Base-by-base conservation (phyloP, 2,113 vertebrate genomes). In the Trochalopteron elliotii region DNA sequence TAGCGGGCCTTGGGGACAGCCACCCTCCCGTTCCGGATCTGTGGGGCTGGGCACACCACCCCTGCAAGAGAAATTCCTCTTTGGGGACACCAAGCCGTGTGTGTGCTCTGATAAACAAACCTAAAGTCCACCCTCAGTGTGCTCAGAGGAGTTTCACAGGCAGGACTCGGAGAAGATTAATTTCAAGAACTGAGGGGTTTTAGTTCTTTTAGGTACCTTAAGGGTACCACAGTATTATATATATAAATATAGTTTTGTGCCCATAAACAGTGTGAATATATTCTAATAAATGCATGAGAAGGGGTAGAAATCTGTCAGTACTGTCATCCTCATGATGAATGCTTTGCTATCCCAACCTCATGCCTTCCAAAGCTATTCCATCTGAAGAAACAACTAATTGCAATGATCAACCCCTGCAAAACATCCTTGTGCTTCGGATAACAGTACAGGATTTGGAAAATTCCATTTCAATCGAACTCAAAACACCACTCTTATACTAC, bases 21-120 rank as follows among this genome's bases (percentile, higher is more conserved):
- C 44, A 94, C 30, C 37, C 25, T 67, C 35, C 96, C 97, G 0
- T 98, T 92, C 61, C 0, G 53, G 47, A 98, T 7, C 15, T 8
- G 11, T 57, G 65, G 91, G 14, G 1, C 57, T 18, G 89, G 69
- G 42, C 98, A 98, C 14, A 20, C 22, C 49, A 96, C 84, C 68
- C 42, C 76, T 83, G 96, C 10, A 12, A 0, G 80, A 53, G 14
- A 91, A 68, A 97, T 7, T n/a, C 7, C 1, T 5, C 0, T 22
- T 74, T 15, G 14, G 53, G 59, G 53, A 7, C 2, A 1, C 20
- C 11, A 3, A 82, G 33, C 27, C 7, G 0, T 12, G 9, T 5
- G 37, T 7, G 15, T 15, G 28, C 40, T 61, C n/a, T 5, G 10
- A 7, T 8, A 13, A 28, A 2, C 31, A 25, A 6, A 2, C 27